A percentile compares a stretch with the other conserved stretches of the same genome.
Conservation (phyloP, 2,888 invertebrate genomes). For the Lampropteryx suffumata region DNA sequence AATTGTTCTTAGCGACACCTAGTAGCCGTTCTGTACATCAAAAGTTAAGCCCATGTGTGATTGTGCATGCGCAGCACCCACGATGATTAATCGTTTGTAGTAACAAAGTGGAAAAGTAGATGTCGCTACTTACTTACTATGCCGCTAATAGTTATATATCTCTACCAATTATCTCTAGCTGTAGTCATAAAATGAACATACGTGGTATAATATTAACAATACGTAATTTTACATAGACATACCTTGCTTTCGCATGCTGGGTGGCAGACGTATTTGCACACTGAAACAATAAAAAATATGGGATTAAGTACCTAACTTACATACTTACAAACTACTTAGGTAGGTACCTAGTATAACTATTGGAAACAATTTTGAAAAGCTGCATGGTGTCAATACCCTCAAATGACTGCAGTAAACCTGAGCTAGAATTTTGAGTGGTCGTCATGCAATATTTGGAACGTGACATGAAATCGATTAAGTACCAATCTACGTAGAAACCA, state of each 20-base stretch:
- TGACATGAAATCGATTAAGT: conserved; percentile 31
- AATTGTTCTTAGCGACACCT: conserved; percentile 50
- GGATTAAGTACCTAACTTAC: background rate
- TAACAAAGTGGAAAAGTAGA: conserved; percentile 35
- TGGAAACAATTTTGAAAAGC: background rate
- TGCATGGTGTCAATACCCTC: conserved; percentile 7
- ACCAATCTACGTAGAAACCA: no score
- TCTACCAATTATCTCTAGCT: no score
- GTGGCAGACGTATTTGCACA: conserved; percentile 92
- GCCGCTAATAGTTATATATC: no score
- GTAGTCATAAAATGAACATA: no score
- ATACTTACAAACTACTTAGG: background rate
- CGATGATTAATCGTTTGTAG: conserved; percentile 28
- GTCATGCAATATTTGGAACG: conserved; percentile 24
- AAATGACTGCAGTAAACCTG: conserved; percentile 10
- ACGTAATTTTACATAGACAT: no score
- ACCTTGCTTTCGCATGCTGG: conserved; percentile 91
- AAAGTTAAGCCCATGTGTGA: conserved; percentile 28
- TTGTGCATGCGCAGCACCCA: conserved; percentile 33
- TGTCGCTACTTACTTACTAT: conserved; percentile 43
- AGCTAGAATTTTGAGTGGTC: conserved; percentile 8
- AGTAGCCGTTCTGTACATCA: conserved; percentile 27
- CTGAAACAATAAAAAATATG: conserved; percentile 83
- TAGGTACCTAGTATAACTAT: no score
- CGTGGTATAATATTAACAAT: no score